Percentiles rank a stretch among this genome's conserved stretches.
phyloP scores from a whole-genome alignment of 2,888 invertebrate species.

The Phrixothrix hirtus region DNA sequence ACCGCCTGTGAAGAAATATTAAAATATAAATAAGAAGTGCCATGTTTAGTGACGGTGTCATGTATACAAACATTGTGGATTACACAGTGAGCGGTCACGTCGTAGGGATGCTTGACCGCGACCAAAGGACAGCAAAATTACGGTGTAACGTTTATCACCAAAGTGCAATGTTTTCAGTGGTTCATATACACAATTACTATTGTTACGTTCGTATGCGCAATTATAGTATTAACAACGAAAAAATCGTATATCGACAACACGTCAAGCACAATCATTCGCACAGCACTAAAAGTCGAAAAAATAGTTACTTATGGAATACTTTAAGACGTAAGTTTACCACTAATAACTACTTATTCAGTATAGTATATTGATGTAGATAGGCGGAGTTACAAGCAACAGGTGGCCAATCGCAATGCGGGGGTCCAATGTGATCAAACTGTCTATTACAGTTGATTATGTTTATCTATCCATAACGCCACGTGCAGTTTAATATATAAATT shows the following conservation, averaged over 20 bases:
- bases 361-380: slow-evolving; percentile 42
- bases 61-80: slow-evolving; percentile 23
- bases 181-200: slow-evolving; percentile 11
- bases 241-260: no score
- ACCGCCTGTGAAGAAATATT: slow-evolving; percentile 13
- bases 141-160: slow-evolving; percentile 15
- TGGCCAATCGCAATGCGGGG: slow-evolving; percentile 47
- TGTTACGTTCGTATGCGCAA: slow-evolving; percentile 9
- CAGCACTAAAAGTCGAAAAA: slow-evolving; percentile 41
- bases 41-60: slow-evolving; percentile 27
- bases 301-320: slow-evolving; percentile 42
- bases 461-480: slow-evolving; percentile 18
- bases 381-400: slow-evolving; percentile 52
- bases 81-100: slow-evolving; percentile 39
- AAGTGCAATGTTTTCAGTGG: slow-evolving; percentile 15
- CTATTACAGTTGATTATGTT: slow-evolving; percentile 29
- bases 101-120: slow-evolving; percentile 52
- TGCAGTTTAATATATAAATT: background rate
- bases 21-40: slow-evolving; percentile 22
- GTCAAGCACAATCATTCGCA: slow-evolving; percentile 23
- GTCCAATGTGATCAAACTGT: slow-evolving; percentile 35
- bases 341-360: slow-evolving; percentile 26
- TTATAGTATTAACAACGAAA: slow-evolving; percentile 3
- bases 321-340: slow-evolving; percentile 47
- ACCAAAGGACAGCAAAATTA: slow-evolving; percentile 50